Evolutionary conservation across 2,888 invertebrate genomes (phyloP).

Genomic region (Orgyia antiqua): DNA sequence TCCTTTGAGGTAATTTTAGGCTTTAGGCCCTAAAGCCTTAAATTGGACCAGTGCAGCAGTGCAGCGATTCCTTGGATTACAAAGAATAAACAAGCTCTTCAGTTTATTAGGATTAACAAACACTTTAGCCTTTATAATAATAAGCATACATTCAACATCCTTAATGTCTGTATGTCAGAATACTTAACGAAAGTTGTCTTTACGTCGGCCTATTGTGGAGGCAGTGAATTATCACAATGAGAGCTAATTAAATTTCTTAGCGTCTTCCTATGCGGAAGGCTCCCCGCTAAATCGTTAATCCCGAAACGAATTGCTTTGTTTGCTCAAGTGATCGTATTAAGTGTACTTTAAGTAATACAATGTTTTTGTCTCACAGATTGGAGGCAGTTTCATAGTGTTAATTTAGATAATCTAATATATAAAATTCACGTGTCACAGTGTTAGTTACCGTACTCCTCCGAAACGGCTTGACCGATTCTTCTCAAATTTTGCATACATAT

Average conservation of each 20-base stretch:
- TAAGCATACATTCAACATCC: neutral
- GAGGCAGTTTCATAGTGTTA: neutral
- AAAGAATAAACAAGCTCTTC: too few relatives aligned
- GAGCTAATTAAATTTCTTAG: conserved; percentile 66
- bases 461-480: too few relatives aligned
- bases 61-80: too few relatives aligned
- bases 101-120: too few relatives aligned
- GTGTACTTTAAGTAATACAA: conserved; percentile 20
- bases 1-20: too few relatives aligned
- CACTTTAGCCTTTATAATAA: too few relatives aligned
- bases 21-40: too few relatives aligned
- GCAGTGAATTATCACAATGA: conserved; percentile 65
- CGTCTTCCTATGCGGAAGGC: conserved; percentile 51
- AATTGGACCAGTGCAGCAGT: too few relatives aligned
- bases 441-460: too few relatives aligned
- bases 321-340: conserved; percentile 39
- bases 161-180: conserved; percentile 23
- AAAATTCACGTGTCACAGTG: too few relatives aligned
- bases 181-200: conserved; percentile 52
- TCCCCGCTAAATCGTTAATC: conserved; percentile 44
- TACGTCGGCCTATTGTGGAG: conserved; percentile 51
- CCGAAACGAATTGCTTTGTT: conserved; percentile 50
- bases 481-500: too few relatives aligned
- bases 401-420: too few relatives aligned
- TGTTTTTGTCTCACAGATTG: conserved; percentile 14